Conservation (phyloP, 2,113 vertebrate species). For the Rhombomys opimus region DNA sequence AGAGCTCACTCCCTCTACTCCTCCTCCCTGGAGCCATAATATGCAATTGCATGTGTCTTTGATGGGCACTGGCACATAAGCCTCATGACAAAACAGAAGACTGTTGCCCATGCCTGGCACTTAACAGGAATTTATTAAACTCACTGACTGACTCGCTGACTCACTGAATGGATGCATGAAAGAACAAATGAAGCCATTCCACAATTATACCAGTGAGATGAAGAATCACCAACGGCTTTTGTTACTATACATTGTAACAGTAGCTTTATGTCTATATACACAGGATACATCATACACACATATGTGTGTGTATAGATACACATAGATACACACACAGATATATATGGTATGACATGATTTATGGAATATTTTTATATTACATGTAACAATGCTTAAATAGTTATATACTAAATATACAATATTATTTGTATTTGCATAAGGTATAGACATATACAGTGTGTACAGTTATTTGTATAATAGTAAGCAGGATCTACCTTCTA, state of each 20-base stretch:
- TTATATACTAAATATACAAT: not conserved
- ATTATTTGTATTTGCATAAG: not conserved
- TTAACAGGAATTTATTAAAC: not conserved
- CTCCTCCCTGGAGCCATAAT: not conserved
- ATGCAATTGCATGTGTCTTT: not conserved
- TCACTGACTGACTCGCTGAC: not conserved
- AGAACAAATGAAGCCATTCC: not conserved
- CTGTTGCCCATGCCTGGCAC: not conserved
- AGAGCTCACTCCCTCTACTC: rapidly evolving
- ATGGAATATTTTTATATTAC: not conserved
- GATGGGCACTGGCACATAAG: not conserved
- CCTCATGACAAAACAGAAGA: not conserved
- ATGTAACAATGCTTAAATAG: not conserved
- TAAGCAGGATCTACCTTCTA: too few species aligned
- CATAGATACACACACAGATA: not conserved
- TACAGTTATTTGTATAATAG: not conserved
- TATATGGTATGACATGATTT: not conserved
- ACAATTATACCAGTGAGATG: not conserved
- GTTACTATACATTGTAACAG: not conserved
- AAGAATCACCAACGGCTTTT: not conserved
- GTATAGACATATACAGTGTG: not conserved
- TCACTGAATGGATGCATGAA: not conserved
- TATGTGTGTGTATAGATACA: not conserved
- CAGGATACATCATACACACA: not conserved
- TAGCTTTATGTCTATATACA: not conserved